Base-by-base conservation (phyloP, 2,888 invertebrate species). In the Eristalis pertinax region DNA sequence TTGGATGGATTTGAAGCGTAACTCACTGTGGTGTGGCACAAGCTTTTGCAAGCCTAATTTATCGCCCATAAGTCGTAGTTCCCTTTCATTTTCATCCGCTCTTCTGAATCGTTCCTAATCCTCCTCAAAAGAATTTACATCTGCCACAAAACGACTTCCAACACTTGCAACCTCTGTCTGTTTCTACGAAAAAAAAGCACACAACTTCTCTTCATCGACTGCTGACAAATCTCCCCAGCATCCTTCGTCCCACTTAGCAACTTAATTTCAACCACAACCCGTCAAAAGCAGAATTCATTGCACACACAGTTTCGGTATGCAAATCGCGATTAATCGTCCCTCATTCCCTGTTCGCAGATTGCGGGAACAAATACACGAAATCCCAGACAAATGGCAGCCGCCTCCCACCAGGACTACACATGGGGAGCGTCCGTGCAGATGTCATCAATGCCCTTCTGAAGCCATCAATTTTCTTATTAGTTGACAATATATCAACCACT, bases 381-480 rank as follows among this genome's bases (percentile, higher is more conserved):
- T 11, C 35, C 4, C 19, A 69, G 58, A 58, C 58, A 69, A 69
- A 69, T 69, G 56, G 10, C 38, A 60, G 24, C 26, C 38, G 32
- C 60, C 10, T 50, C 60, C 60, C 69, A 43, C 38, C 29, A 19
- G 58, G 22, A 69, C 19, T 35, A 8, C 58, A 35, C 58, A 62
- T 3, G 26, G 4, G 4, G 50, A 35, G 43, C 69, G 70, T 63
- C 64, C 64, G 50, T 63, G 38, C 58, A 70, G 41, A 64, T 72
- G 78, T 78, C 70, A 65, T 65, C 70, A 72, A n/a, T 72, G 70
- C 70, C 41, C 58, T 41, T 63, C 32, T 63, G 72, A 10, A 64
- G 62, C 76, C 67, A 84, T 80, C 67, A 73, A 72, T 80, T 80
- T 76, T 22, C 67, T 62, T n/a, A 50, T 50, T 50, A 50, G 19